Conservation (phyloP, 2,113 vertebrate genomes). For the Dolichotis patagonum region DNA sequence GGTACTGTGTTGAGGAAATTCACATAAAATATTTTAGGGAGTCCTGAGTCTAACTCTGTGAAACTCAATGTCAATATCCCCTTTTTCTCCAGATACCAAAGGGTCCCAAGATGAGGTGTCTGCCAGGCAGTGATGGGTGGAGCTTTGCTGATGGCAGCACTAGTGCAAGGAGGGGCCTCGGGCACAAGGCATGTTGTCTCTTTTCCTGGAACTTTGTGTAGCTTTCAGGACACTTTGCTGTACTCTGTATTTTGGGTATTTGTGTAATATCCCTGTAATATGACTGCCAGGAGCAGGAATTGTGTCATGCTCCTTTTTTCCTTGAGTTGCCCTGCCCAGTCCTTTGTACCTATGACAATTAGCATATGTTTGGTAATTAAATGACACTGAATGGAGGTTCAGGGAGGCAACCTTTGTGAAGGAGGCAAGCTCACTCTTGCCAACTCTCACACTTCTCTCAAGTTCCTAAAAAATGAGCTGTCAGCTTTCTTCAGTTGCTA, state of each 20-base stretch:
- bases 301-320: not conserved
- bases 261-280: not conserved
- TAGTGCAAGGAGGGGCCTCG: rapidly evolving
- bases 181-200: not conserved
- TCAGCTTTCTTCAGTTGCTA: conserved; percentile 42
- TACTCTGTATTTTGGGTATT: not conserved
- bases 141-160: not conserved
- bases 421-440: conserved; percentile 54
- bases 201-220: not conserved
- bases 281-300: not conserved
- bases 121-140: not conserved
- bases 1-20: not conserved
- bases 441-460: conserved; percentile 35
- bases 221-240: not conserved
- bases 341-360: not conserved
- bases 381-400: not conserved
- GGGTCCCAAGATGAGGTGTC: not conserved
- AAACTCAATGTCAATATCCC: too few species aligned
- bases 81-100: not conserved
- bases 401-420: not conserved
- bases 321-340: not conserved
- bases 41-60: not conserved
- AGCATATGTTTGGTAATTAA: not conserved
- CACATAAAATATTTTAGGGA: not conserved
- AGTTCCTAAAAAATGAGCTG: conserved; percentile 67